Evolutionary conservation across 2,797 vertebrate genomes (phyloP), one percentile per base, ranked within the genome.

Genomic region (Malacoctenus gilli): DNA sequence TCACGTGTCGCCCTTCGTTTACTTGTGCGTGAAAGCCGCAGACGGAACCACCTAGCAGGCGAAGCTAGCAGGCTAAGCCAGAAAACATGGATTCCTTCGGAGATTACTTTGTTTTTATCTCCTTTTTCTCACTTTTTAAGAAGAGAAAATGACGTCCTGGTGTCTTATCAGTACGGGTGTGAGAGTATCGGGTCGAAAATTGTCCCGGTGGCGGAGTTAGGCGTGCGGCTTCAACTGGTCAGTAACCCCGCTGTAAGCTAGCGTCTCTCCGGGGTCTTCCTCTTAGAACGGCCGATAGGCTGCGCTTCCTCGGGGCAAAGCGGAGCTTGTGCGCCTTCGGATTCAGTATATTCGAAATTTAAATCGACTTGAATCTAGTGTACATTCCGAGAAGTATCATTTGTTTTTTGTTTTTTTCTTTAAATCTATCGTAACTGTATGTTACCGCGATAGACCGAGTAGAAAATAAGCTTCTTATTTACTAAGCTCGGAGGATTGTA

Each of bases 1-100:
- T 91, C 92, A 91, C 70, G 71, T 91, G 89, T 69, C 44, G 9
- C 15, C 14, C 6, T 51, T 50, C 23, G 8, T 38, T 31, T 32
- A 85, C 69, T 47, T 7, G 63, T 25, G 15, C 1, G 3, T 21
- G 49, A 52, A 49, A 58, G 63, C 69, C 50, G 12, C 36, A 63
- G 53, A 53, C 50, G 44, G 31, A 32, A 47, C 70, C 63, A 59
- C 52, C 61, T 68, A 83, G 73, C 74, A 3, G 25, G 12, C 1
- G 41, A 7, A 49, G 71, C 66, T 77, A 81, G 52, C 68, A 58
- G 65, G 64, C 41, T 41, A 66, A n/a, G 31, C 35, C 49, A 14
- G 30, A 37, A 53, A n/a, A 48, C 13, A 73, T 54, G 77, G 28
- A 32, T 4, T 10, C n/a, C 5, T 8, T 3, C 21, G 5, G 4